Percentiles rank a stretch among this genome's conserved stretches.
Conservation (phyloP, 2,888 invertebrate genomes). For the Schizotus pectinicornis region DNA sequence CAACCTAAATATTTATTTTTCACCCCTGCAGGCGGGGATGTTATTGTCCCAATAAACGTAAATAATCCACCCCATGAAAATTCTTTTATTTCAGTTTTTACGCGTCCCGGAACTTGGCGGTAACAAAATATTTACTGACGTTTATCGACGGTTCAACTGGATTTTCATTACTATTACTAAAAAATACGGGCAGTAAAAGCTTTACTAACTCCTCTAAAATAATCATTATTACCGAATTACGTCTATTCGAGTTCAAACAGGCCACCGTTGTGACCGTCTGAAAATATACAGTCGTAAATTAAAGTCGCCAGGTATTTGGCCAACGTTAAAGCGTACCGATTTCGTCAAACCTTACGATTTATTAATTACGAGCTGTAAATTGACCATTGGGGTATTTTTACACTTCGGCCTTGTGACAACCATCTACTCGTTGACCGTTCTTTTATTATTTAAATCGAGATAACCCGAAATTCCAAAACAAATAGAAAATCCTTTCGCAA, state of each 20-base stretch:
- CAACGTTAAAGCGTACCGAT: too few species aligned
- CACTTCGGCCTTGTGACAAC: too few species aligned
- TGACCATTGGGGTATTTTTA: too few species aligned
- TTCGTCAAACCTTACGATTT: too few species aligned
- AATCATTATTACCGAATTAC: slow-evolving; percentile 18
- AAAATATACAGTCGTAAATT: slow-evolving; percentile 7
- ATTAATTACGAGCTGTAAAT: too few species aligned
- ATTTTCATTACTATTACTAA: slow-evolving; percentile 26
- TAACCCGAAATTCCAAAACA: too few species aligned
- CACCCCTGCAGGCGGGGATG: slow-evolving; percentile 13
- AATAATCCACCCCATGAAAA: slow-evolving; percentile 24
- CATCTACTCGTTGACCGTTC: too few species aligned
- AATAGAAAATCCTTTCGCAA: too few species aligned
- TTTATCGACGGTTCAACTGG: slow-evolving; percentile 29
- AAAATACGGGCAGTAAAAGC: slow-evolving; percentile 29
- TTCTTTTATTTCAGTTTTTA: slow-evolving; percentile 27
- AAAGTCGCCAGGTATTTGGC: neutral
- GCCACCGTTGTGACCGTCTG: slow-evolving; percentile 12
- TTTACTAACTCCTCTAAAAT: slow-evolving; percentile 29
- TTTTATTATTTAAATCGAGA: too few species aligned
- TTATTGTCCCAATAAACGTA: slow-evolving; percentile 23
- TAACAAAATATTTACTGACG: slow-evolving; percentile 32
- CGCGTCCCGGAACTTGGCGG: slow-evolving; percentile 28
- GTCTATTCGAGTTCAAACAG: slow-evolving; percentile 5
- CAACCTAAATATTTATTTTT: slow-evolving; percentile 11